phyloP scores from a whole-genome alignment of 2,113 vertebrate genomes.

The Egretta garzetta region DNA sequence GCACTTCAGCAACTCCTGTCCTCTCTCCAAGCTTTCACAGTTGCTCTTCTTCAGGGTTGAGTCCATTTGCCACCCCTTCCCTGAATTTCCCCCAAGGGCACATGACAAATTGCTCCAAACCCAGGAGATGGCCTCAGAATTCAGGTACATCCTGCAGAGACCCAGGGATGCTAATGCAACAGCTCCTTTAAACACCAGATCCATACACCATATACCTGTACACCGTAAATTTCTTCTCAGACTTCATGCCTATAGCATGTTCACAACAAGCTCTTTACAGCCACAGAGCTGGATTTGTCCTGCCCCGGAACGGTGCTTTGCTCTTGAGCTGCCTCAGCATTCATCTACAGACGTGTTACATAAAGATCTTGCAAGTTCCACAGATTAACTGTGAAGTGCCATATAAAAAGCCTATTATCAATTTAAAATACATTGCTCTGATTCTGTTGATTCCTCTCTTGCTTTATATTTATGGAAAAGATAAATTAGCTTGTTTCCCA shows the following conservation, averaged over 20 bases:
- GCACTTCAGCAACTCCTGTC: neutral
- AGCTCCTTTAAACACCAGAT: neutral
- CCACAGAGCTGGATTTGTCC: neutral
- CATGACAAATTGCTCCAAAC: neutral
- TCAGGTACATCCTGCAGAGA: neutral
- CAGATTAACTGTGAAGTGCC: neutral
- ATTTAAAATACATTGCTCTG: neutral
- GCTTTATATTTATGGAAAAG: neutral
- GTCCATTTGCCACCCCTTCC: neutral
- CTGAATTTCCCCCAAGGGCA: neutral
- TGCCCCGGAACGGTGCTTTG: neutral
- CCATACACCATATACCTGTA: neutral
- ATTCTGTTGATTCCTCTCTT: neutral
- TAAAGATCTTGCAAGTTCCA: neutral
- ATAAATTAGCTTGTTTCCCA: neutral
- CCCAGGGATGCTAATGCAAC: neutral
- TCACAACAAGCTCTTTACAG: neutral
- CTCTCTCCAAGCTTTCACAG: neutral
- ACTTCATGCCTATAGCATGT: neutral
- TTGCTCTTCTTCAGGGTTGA: neutral
- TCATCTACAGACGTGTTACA: fast-evolving
- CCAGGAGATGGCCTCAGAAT: neutral
- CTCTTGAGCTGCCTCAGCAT: neutral
- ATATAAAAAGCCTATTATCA: neutral
- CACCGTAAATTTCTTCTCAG: neutral